Base-by-base conservation (phyloP, 2,113 vertebrate species). In the Solenodon paradoxus region DNA sequence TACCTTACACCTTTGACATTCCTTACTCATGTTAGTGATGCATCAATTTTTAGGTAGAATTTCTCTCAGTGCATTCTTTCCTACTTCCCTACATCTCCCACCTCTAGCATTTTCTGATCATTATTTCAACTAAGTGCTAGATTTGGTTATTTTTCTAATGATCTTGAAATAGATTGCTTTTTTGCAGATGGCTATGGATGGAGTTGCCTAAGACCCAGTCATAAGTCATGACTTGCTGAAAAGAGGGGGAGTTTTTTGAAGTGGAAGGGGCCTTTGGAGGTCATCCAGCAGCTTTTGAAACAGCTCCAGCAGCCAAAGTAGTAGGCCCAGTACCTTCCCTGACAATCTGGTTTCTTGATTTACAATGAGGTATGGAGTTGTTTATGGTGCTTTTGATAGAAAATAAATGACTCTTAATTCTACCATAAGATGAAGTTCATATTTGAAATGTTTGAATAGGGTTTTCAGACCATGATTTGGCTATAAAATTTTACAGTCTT, bases 141-240 rank as follows among this genome's bases (percentile, higher is more conserved):
- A 45, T 61, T 53, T 96, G 92, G 86, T 95, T 38, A 85, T 86
- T 95, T 93, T 93, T 61, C 87, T 95, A 84, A 68, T 85, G 66
- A 95, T 83, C 42, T 90, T 79, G 61, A 55, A 94, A 80, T 68
- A 40, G 28, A 42, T n/a, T 64, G 59, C 38, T 77, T 15, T 85
- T 78, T 93, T 77, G 20, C 90, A 79, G 91, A 94, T 89, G 91
- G 78, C 53, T 59, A 9, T 45, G n/a, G 72, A 80, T 64, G 68
- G 90, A 30, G 42, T 92, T 86, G 90, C 83, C 88, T 66, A 79
- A 83, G 88, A 94, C 61, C 72, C 11, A 55, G 61, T 49, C 88
- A 63, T 89, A 92, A 94, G 88, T 77, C 74, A 79, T 20, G 55
- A 91, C 88, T 63, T 84, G 49, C 51, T 94, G 85, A 94, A 94